phyloP scores from a whole-genome alignment of 2,797 vertebrate species.

The Ctenosaura bakeri region DNA sequence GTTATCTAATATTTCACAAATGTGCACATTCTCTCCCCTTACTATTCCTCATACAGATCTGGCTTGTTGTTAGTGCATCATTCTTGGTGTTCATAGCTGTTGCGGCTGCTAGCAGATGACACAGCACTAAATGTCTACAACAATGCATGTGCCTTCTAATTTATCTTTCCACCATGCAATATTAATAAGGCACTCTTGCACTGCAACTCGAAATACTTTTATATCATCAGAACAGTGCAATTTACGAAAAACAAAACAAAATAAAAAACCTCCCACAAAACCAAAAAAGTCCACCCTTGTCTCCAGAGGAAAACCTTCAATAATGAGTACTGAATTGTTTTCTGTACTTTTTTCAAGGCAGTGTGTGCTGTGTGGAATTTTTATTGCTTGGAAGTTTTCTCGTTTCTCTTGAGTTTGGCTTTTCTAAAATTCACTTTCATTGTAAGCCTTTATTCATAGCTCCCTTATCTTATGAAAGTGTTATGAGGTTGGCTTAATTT shows the following conservation, averaged over 20 bases:
- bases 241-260: conserved; percentile 50
- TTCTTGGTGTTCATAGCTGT: rapidly evolving
- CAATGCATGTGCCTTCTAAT: rapidly evolving
- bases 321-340: conserved; percentile 49
- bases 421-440: conserved; percentile 33
- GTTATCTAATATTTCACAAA: neutral
- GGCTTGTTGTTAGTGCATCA: rapidly evolving
- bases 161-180: conserved; percentile 45
- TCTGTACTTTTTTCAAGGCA: conserved; percentile 41
- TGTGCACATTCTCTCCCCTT: no score
- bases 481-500: conserved; percentile 45
- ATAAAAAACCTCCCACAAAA: rapidly evolving
- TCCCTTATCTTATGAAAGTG: conserved; percentile 35
- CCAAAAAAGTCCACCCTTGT: rapidly evolving
- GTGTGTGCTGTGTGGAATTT: conserved; percentile 12
- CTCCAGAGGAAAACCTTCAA: conserved; percentile 48
- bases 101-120: rapidly evolving
- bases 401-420: conserved; percentile 32
- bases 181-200: conserved; percentile 51
- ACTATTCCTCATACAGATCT: neutral
- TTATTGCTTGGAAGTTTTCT: conserved; percentile 55
- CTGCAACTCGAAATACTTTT: conserved; percentile 51
- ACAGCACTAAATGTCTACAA: neutral
- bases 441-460: conserved; percentile 45
- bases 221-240: conserved; percentile 43